Evolutionary conservation across 2,888 invertebrate genomes (phyloP).

Genomic region (Dryobotodes eremita): DNA sequence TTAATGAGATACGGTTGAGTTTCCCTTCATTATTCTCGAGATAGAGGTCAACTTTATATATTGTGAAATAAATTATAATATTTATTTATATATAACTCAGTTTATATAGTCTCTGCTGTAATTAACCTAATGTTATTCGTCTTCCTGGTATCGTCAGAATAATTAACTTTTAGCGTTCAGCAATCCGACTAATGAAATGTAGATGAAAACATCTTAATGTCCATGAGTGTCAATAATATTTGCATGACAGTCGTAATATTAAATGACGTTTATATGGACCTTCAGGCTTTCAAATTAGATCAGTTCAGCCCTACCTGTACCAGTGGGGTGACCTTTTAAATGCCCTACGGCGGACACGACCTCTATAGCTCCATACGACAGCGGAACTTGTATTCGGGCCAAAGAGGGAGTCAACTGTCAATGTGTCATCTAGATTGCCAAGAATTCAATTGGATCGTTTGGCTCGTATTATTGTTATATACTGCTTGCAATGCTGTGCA

Average conservation of each 20-base stretch:
- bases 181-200: slow-evolving; percentile 6
- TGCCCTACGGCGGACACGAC: slow-evolving; percentile 59
- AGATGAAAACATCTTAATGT: not conserved
- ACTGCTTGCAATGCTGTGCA: not conserved
- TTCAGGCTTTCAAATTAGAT: slow-evolving; percentile 34
- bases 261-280: slow-evolving; percentile 28
- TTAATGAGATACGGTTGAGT: slow-evolving; percentile 44
- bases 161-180: not conserved
- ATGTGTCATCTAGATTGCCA: slow-evolving; percentile 55
- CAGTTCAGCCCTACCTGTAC: slow-evolving; percentile 9
- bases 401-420: slow-evolving; percentile 55
- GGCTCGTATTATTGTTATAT: not conserved
- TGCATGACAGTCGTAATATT: slow-evolving; percentile 5
- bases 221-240: slow-evolving; percentile 5
- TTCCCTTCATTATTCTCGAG: slow-evolving; percentile 41
- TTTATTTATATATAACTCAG: not conserved
- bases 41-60: slow-evolving; percentile 32
- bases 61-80: slow-evolving; percentile 18
- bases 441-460: slow-evolving; percentile 43
- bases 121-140: slow-evolving; percentile 2
- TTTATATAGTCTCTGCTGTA: slow-evolving; percentile 5
- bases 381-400: slow-evolving; percentile 52
- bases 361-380: slow-evolving; percentile 36
- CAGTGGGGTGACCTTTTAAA: slow-evolving; percentile 46
- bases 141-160: slow-evolving; percentile 16